These are phyloP conservation scores for Psilopogon haemacephalus DNA, from an alignment of 2,113 vertebrate genomes.

Conservation along the genomic window DNA sequence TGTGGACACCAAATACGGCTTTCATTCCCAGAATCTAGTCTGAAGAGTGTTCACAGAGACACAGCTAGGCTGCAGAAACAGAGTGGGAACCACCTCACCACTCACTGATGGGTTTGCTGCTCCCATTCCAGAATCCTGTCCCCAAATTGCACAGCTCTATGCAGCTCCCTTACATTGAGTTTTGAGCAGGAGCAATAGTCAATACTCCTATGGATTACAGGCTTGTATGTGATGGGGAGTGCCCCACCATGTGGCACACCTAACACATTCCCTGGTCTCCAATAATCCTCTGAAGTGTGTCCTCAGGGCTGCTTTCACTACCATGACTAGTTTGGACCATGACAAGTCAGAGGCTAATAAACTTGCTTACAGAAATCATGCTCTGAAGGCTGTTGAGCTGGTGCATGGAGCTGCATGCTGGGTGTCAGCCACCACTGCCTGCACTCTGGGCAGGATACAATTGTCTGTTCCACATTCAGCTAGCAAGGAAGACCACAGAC, in stretches of 20 bases:
- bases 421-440: not conserved
- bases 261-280: not conserved
- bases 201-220: not conserved
- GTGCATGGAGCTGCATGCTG: not conserved
- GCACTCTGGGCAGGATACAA: not conserved
- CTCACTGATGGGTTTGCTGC: not conserved
- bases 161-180: not conserved
- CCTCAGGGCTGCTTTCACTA: not conserved
- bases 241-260: not conserved
- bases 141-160: rapidly evolving
- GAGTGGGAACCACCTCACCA: not conserved
- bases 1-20: not conserved
- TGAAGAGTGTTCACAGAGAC: not conserved
- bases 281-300: not conserved
- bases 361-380: not conserved
- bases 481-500: not conserved
- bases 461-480: not conserved
- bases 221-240: not conserved
- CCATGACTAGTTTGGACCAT: not conserved
- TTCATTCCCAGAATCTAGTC: not conserved
- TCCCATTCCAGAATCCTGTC: not conserved
- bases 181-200: not conserved
- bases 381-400: not conserved
- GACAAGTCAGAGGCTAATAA: not conserved
- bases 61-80: slow-evolving; percentile 1